phyloP scores from a whole-genome alignment of 2,113 vertebrate species.

The Neolamprologus toae region DNA sequence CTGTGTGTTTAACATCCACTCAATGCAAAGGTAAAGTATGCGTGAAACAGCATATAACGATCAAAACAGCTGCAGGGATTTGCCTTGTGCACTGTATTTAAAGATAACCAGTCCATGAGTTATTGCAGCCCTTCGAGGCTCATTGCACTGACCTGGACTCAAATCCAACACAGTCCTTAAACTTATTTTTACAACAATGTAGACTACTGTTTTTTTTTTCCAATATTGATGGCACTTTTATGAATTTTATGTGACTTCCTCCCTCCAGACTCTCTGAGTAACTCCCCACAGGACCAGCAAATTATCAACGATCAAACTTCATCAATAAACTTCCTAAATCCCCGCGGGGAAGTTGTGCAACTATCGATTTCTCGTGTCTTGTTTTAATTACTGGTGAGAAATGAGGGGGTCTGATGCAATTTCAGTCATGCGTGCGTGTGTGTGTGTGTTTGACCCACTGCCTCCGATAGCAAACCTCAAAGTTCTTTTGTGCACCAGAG shows the following conservation, averaged over 20 bases:
- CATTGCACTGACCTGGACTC: not conserved
- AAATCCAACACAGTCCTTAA: not conserved
- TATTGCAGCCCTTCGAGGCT: not conserved
- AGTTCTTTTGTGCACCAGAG: not conserved
- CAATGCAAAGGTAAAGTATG: not conserved
- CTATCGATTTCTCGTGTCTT: constrained; percentile 23
- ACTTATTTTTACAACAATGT: not conserved
- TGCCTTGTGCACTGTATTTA: not conserved
- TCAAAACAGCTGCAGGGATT: not conserved
- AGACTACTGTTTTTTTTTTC: not conserved
- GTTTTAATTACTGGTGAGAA: constrained; percentile 33
- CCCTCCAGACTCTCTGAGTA: not conserved
- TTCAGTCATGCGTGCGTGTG: not conserved
- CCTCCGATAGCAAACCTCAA: not conserved
- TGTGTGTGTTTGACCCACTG: not conserved
- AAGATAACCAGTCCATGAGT: not conserved
- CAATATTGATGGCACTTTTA: not conserved
- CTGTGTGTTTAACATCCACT: not conserved
- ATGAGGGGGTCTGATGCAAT: not conserved
- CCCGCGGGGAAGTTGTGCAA: not conserved
- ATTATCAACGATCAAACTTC: constrained; percentile 13
- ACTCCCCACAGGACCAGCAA: not conserved
- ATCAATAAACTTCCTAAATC: constrained; percentile 4
- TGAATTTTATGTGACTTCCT: not conserved
- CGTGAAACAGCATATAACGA: not conserved